These are phyloP conservation scores for Exocentrus adspersus DNA, from an alignment of 2,888 invertebrate species.

Conservation along the genomic window DNA sequence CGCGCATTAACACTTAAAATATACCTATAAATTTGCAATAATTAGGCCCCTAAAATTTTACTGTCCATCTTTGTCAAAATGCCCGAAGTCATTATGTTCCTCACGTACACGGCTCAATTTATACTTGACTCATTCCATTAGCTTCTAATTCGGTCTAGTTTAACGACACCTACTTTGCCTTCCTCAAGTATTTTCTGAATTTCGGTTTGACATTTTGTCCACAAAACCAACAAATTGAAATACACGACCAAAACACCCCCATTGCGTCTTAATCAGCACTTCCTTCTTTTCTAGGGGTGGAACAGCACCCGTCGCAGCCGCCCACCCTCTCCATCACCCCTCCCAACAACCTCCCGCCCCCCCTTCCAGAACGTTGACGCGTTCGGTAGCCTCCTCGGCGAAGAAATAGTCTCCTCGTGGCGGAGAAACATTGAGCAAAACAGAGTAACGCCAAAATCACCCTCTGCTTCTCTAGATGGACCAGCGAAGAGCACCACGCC, in stretches of 20 bases:
- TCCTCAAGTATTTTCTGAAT: too few relatives aligned
- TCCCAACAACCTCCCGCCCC: constrained; percentile 65
- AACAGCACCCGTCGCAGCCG: constrained; percentile 39
- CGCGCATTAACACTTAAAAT: constrained; percentile 30
- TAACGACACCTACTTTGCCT: background rate
- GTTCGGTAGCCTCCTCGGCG: constrained; percentile 81
- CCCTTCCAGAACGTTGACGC: constrained; percentile 75
- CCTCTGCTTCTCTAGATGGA: constrained; percentile 54
- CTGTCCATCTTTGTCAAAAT: constrained; percentile 12
- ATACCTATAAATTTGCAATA: constrained; percentile 31
- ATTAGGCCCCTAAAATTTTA: constrained; percentile 27
- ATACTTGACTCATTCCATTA: background rate
- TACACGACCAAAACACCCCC: too few relatives aligned
- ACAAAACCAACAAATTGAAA: too few relatives aligned
- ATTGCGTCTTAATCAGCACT: constrained; percentile 19
- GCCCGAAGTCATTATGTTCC: background rate
- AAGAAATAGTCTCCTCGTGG: constrained; percentile 85
- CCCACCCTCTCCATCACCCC: constrained; percentile 56
- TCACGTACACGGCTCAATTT: constrained; percentile 2
- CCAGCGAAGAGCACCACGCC: constrained; percentile 63
- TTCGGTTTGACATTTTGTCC: too few relatives aligned
- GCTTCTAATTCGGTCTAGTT: background rate
- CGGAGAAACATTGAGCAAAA: constrained; percentile 74
- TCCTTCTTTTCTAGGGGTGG: constrained; percentile 38
- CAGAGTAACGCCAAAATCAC: constrained; percentile 50